Base-by-base conservation (phyloP, 2,888 invertebrate genomes). In the Eledona agricola region DNA sequence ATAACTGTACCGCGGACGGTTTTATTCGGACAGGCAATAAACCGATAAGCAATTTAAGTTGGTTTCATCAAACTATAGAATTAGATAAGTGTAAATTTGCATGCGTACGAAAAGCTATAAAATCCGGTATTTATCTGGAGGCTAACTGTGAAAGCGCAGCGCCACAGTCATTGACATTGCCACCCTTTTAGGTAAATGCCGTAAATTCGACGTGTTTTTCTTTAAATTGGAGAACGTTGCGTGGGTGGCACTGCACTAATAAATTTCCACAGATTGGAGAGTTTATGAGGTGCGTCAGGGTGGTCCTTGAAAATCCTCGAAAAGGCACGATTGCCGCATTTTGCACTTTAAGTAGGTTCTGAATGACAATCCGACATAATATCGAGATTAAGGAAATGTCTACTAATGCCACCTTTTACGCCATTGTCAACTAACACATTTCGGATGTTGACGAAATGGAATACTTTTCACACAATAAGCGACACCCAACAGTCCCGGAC, bases 401-500 rank as follows among this genome's bases (percentile, higher is more conserved):
- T 20, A 26, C 45, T 51, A 51, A 51, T 51, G 25, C 45, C 17
- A 26, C 45, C 45, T 38, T 51, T 50, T 29, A 40, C 25, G 17
- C 42, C 12, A 43, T 51, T 51, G 34, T 35, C 20, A 13, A 29
- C 17, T n/a, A 37, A 43, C 28, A 43, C 35, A 37, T 45, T 45
- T 43, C 45, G 45, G 45, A 45, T 45, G 34, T 45, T 45, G 26
- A 35, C 45, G 29, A 43, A 35, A 29, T 45, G 16, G 43, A 51
- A 45, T 35, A 45, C 31, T 34, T 45, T 37, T 4, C 11, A 19
- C 20, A 34, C 34, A 34, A 43, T 43, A 12, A 10, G 7, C 5
- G 9, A 42, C 29, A 26, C 19, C 13, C 4, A 12, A 7, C 15
- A 32, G 40, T 19, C 40, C 28, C 62, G 60, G 58, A 58, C 64